phyloP scores from a whole-genome alignment of 2,888 invertebrate species.

The Oscheius sp. region DNA sequence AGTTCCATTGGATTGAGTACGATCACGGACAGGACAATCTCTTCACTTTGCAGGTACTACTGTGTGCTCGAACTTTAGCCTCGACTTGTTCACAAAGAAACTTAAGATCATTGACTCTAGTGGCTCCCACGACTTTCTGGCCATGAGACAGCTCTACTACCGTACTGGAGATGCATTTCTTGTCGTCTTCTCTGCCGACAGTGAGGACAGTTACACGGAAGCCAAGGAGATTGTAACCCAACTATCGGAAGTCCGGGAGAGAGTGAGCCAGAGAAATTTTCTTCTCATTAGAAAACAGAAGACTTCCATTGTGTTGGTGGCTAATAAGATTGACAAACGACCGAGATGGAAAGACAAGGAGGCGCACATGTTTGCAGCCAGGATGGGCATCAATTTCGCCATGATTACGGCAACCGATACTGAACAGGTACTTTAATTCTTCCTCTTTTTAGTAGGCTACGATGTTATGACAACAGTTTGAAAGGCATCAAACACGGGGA shows the following conservation, averaged over 20 bases:
- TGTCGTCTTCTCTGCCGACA: constrained; percentile 67
- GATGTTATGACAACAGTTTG: not conserved
- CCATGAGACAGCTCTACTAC: constrained; percentile 71
- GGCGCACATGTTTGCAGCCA: not conserved
- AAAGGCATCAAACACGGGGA: not conserved
- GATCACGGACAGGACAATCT: constrained; percentile 52
- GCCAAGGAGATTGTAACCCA: constrained; percentile 62
- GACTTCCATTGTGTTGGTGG: constrained; percentile 61
- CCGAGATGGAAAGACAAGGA: constrained; percentile 10
- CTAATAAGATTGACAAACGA: constrained; percentile 10
- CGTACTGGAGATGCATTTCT: constrained; percentile 70
- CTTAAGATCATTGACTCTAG: constrained; percentile 69
- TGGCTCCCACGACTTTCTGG: constrained; percentile 71
- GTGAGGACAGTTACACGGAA: constrained; percentile 61
- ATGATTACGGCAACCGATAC: not conserved
- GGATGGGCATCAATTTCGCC: constrained; percentile 2
- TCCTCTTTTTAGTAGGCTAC: too few species aligned
- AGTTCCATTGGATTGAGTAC: constrained; percentile 73
- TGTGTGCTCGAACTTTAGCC: not conserved
- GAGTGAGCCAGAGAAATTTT: too few species aligned
- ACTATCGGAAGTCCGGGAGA: constrained; percentile 43
- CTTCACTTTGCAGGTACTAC: constrained; percentile 52
- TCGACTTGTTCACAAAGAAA: constrained; percentile 3
- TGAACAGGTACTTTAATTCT: not conserved
- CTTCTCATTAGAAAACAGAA: constrained; percentile 35